Percentiles rank a stretch among this genome's conserved stretches.
Evolutionary conservation across 2,888 invertebrate species (phyloP).

Genomic region (Cancer borealis): DNA sequence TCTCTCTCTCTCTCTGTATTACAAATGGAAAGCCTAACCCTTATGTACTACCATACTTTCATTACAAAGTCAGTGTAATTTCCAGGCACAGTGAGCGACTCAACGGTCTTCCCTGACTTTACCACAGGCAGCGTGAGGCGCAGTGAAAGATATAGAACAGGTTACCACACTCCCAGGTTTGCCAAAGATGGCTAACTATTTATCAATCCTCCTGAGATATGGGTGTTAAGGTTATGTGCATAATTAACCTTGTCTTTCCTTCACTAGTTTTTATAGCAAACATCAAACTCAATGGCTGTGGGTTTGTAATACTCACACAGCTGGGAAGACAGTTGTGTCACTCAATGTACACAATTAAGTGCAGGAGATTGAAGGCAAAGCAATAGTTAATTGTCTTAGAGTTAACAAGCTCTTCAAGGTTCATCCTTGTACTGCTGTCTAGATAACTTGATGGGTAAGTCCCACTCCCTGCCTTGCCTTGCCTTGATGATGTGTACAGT

Average conservation of each 20-base stretch:
- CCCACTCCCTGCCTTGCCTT: not conserved
- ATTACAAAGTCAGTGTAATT: not conserved
- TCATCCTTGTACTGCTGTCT: not conserved
- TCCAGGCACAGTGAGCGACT: not conserved
- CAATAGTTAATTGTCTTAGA: not conserved
- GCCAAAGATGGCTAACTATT: too few species aligned
- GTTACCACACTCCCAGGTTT: too few species aligned
- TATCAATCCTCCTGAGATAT: not conserved
- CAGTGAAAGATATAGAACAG: not conserved
- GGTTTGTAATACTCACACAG: not conserved
- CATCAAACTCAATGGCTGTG: too few species aligned
- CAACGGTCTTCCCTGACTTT: not conserved
- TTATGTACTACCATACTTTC: not conserved
- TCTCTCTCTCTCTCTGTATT: not conserved
- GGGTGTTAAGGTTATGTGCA: not conserved
- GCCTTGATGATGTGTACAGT: not conserved
- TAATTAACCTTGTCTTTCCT: not conserved
- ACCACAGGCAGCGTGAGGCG: not conserved
- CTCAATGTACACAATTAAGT: not conserved
- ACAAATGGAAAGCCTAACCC: not conserved
- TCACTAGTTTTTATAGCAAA: too few species aligned
- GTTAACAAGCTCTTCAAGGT: not conserved
- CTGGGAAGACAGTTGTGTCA: not conserved
- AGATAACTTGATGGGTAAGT: not conserved
- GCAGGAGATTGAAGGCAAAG: not conserved